Percentiles rank a stretch among this genome's conserved stretches.
Conservation (phyloP, 2,888 invertebrate genomes). For the Rambutsinella grinnellia region DNA sequence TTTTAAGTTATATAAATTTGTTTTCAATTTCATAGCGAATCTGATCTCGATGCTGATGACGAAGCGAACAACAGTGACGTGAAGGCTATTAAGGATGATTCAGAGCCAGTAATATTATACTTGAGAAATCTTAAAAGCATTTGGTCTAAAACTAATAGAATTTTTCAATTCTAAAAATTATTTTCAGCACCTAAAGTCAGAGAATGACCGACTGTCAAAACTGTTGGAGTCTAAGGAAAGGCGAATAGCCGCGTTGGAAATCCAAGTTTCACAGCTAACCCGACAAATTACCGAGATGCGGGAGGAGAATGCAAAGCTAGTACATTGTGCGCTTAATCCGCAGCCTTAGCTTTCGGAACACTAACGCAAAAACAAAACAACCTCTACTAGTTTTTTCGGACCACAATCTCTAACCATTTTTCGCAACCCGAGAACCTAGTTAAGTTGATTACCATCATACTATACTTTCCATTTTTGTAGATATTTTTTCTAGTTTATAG, state of each 20-base stretch:
- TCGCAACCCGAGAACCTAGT: no score
- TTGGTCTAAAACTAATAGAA: no score
- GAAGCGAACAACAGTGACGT: slow-evolving; percentile 71
- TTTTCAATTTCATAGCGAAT: slow-evolving; percentile 72
- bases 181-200: slow-evolving; percentile 55
- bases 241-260: slow-evolving; percentile 64
- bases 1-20: no score
- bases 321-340: slow-evolving; percentile 56
- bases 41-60: slow-evolving; percentile 75
- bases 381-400: no score
- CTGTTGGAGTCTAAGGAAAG: slow-evolving; percentile 62
- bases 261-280: slow-evolving; percentile 65
- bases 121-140: no score
- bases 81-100: slow-evolving; percentile 45
- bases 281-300: slow-evolving; percentile 64
- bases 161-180: background rate
- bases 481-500: no score
- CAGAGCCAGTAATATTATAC: slow-evolving; percentile 18
- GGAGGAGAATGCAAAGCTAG: slow-evolving; percentile 65
- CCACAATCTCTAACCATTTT: no score
- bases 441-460: no score
- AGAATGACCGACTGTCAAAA: slow-evolving; percentile 61
- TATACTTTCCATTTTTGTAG: no score
- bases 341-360: slow-evolving; percentile 41
- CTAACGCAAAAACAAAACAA: no score